Percentiles rank a stretch among this genome's conserved stretches.
Evolutionary conservation across 1,140 invertebrate genomes (phyloP).

Genomic region (Drosophila varians): DNA sequence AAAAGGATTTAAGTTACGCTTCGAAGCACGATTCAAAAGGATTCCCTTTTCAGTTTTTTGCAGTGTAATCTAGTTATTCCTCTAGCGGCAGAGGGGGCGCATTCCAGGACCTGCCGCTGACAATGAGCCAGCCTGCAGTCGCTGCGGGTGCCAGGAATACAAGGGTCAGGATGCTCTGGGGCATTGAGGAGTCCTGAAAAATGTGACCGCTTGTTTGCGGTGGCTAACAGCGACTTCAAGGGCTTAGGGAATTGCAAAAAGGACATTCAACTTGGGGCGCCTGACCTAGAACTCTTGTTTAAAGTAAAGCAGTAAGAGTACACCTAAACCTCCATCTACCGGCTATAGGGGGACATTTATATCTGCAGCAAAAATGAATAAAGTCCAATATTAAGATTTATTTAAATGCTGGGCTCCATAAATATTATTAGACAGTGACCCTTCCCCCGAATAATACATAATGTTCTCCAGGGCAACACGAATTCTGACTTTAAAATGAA

Average conservation of each 20-base stretch:
- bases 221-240: conserved; percentile 12
- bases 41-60: neutral
- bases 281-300: neutral
- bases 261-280: conserved; percentile 35
- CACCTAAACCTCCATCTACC: too few species aligned
- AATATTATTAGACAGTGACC: neutral
- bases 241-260: conserved; percentile 27
- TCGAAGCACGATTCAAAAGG: too few species aligned
- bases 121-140: conserved; percentile 16
- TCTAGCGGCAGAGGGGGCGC: neutral
- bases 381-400: neutral
- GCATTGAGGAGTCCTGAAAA: conserved; percentile 17
- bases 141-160: neutral
- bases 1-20: neutral
- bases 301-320: too few species aligned
- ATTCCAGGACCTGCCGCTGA: conserved; percentile 12
- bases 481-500: conserved; percentile 25
- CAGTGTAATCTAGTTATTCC: neutral
- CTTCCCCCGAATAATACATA: neutral
- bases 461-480: neutral
- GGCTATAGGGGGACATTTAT: too few species aligned
- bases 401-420: neutral
- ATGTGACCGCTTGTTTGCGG: conserved; percentile 31
- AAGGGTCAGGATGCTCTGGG: neutral
- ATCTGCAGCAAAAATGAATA: too few species aligned